Base-by-base conservation (phyloP, 2,888 invertebrate species). In the Oeneis ivallda region DNA sequence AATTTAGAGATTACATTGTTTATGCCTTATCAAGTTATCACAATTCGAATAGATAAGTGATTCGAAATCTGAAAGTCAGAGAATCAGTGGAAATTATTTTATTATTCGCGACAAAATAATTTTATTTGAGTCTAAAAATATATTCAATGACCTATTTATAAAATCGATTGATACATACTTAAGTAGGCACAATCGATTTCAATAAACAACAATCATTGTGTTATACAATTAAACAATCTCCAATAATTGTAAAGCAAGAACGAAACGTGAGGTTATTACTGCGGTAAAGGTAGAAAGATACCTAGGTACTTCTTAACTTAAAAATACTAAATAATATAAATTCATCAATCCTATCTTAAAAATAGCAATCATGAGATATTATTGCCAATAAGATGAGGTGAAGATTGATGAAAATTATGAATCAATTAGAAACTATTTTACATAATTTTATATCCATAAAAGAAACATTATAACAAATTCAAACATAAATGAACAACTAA, bases 241-340 rank as follows among this genome's bases (percentile, higher is more conserved):
- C 34, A 34, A 32, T 64, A 34, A 32, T 64, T 65, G 65, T 54
- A 64, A 5, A 9, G 62, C 72, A 68, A 75, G 71, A 71, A 68
- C 15, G 41, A 50, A 64, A 71, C 74, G 72, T 72, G 70, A 70
- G 60, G 62, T 63, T 65, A 72, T 74, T 66, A 64, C 15, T 26
- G 17, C 26, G 26, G n/a, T 57, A 52, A 9, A n/a, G n/a, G n/a
- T n/a, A n/a, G n/a, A n/a, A n/a, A n/a, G n/a, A n/a, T n/a, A n/a
- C n/a, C n/a, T n/a, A n/a, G 26, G 26, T 26, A 26, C 26, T 5
- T 26, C 5, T 26, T 4, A 26, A 26, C 26, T 26, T 26, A 26
- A 4, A 26, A 26, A 26, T 26, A 26, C n/a, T n/a, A n/a, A n/a
- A n/a, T n/a, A n/a, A n/a, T n/a, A n/a, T n/a, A n/a, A n/a, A n/a